These are phyloP conservation scores for Zaprionus davidi DNA, from an alignment of 1,140 invertebrate species.

Conservation along the genomic window DNA sequence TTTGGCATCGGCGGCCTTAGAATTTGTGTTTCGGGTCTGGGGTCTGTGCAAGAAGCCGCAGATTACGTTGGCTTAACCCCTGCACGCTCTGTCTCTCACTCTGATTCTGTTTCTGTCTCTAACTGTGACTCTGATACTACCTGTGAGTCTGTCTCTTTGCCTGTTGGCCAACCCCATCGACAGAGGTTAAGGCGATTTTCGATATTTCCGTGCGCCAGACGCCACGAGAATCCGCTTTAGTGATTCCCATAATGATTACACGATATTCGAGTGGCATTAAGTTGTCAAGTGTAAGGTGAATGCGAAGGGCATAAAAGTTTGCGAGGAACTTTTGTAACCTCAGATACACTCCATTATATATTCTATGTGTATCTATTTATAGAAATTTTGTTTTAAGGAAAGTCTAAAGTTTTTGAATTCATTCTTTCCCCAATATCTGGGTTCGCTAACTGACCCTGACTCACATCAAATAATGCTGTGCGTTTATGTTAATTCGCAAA, in stretches of 20 bases:
- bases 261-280: slow-evolving; percentile 48
- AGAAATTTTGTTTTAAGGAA: background rate
- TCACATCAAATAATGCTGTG: background rate
- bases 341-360: too few relatives aligned
- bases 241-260: slow-evolving; percentile 73
- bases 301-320: slow-evolving; percentile 16
- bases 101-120: background rate
- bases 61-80: slow-evolving; percentile 26
- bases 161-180: slow-evolving; percentile 13
- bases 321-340: background rate
- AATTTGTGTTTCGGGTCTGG: slow-evolving; percentile 34
- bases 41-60: slow-evolving; percentile 59
- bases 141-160: slow-evolving; percentile 8
- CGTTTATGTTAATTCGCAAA: slow-evolving; percentile 4
- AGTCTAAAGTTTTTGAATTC: background rate
- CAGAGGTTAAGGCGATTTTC: slow-evolving; percentile 60
- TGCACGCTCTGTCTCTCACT: background rate
- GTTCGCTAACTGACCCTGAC: background rate
- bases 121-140: background rate
- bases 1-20: slow-evolving; percentile 76
- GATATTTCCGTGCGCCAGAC: slow-evolving; percentile 68
- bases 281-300: slow-evolving; percentile 39
- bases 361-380: too few relatives aligned
- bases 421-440: background rate
- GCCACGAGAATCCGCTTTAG: slow-evolving; percentile 72